A percentile compares a stretch with the other conserved stretches of the same genome.
Evolutionary conservation across 2,113 vertebrate species (phyloP).

Genomic region (Mandrillus leucophaeus): DNA sequence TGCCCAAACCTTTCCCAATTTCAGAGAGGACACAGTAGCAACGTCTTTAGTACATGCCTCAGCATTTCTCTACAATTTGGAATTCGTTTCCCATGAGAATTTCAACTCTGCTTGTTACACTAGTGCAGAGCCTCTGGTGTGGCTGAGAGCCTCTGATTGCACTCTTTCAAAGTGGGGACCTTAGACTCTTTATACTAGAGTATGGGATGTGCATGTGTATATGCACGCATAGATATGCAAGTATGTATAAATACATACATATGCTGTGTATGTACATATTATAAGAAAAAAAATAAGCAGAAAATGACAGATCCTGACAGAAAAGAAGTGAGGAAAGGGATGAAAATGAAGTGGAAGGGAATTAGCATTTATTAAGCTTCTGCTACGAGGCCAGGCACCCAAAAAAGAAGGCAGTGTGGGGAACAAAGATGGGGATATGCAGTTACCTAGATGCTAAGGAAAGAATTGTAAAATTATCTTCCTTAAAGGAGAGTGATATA

Average conservation of each 20-base stretch:
- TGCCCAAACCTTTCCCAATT: not conserved
- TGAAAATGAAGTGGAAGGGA: not conserved
- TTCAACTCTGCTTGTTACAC: not conserved
- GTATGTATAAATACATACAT: not conserved
- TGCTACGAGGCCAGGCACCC: not conserved
- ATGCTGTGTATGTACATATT: not conserved
- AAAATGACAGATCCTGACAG: not conserved
- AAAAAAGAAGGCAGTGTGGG: not conserved
- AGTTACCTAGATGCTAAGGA: not conserved
- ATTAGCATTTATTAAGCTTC: not conserved
- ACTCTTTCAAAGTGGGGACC: not conserved
- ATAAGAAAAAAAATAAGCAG: not conserved
- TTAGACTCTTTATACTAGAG: not conserved
- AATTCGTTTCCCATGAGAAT: not conserved
- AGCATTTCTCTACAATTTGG: not conserved
- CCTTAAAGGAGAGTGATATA: not conserved
- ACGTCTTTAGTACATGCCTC: not conserved
- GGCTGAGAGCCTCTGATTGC: not conserved
- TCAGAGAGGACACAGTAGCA: not conserved
- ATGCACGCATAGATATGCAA: too few relatives aligned
- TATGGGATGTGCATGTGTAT: not conserved
- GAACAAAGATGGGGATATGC: too few relatives aligned
- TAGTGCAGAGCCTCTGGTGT: not conserved
- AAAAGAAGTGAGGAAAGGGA: not conserved
- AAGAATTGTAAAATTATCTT: not conserved